Percentiles rank a stretch among this genome's conserved stretches.
phyloP scores from a whole-genome alignment of 2,797 vertebrate species.

The Crax fasciolata region DNA sequence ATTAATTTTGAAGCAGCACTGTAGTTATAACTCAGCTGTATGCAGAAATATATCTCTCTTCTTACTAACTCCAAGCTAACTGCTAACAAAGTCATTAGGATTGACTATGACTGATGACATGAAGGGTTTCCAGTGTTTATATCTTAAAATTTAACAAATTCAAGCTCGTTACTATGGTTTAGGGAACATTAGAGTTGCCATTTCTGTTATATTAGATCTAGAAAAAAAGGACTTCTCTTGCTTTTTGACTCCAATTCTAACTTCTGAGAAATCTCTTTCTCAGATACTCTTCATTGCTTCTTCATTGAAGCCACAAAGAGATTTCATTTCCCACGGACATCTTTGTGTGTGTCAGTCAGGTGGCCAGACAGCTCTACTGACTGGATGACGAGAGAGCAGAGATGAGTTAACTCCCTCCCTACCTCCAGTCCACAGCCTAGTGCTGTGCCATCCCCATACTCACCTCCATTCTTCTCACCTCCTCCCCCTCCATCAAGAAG shows the following conservation, averaged over 20 bases:
- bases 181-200: not conserved
- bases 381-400: not conserved
- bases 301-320: not conserved
- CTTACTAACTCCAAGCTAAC: not conserved
- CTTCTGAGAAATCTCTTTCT: not conserved
- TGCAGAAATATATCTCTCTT: not conserved
- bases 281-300: rapidly evolving
- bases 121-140: not conserved
- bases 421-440: not conserved
- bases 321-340: not conserved
- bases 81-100: not conserved
- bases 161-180: not conserved
- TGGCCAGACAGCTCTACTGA: not conserved
- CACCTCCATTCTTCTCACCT: not conserved
- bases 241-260: not conserved
- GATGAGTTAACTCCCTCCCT: not conserved
- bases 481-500: not conserved
- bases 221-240: not conserved
- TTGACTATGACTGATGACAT: not conserved
- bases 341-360: rapidly evolving
- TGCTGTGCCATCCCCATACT: rapidly evolving
- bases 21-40: not conserved
- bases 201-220: not conserved
- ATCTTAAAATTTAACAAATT: constrained; percentile 29
- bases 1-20: no score